Evolutionary conservation across 2,888 invertebrate species (phyloP).

Genomic region (Campoletis raptor): DNA sequence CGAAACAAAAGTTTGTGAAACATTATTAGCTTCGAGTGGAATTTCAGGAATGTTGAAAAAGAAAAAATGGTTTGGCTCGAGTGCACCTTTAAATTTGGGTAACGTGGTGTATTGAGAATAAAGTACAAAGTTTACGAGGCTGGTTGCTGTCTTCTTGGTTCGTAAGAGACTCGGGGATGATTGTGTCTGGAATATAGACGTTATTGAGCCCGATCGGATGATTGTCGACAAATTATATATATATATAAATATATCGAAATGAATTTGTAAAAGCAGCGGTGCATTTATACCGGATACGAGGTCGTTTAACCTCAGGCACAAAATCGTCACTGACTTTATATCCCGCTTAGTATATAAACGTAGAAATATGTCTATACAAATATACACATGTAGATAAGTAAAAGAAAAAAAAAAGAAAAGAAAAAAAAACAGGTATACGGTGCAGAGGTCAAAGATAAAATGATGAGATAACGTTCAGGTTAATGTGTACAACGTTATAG

Average conservation of each 20-base stretch:
- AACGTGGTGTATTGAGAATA: background rate
- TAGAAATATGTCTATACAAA: constrained; percentile 28
- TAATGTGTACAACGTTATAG: constrained; percentile 51
- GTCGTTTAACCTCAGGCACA: constrained; percentile 52
- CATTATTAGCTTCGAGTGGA: background rate
- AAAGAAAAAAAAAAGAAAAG: background rate
- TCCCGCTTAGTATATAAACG: constrained; percentile 51
- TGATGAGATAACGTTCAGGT: constrained; percentile 77
- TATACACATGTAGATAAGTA: constrained; percentile 47
- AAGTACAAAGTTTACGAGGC: constrained; percentile 13
- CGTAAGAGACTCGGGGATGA: constrained; percentile 5
- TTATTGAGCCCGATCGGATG: constrained; percentile 40
- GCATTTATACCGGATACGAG: constrained; percentile 66
- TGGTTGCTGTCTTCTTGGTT: constrained; percentile 9
- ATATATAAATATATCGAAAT: constrained; percentile 9
- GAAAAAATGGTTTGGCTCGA: background rate
- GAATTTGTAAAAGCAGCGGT: constrained; percentile 29
- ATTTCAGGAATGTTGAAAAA: background rate
- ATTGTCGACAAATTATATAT: constrained; percentile 28
- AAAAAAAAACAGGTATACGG: constrained; percentile 73
- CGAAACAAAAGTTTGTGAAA: background rate
- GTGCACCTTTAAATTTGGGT: background rate
- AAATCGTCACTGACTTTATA: constrained; percentile 58
- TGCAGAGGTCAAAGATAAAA: constrained; percentile 84
- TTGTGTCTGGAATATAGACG: constrained; percentile 58